These are phyloP conservation scores for Muntiacus muntjak DNA, from an alignment of 2,113 vertebrate species.

Conservation along the genomic window DNA sequence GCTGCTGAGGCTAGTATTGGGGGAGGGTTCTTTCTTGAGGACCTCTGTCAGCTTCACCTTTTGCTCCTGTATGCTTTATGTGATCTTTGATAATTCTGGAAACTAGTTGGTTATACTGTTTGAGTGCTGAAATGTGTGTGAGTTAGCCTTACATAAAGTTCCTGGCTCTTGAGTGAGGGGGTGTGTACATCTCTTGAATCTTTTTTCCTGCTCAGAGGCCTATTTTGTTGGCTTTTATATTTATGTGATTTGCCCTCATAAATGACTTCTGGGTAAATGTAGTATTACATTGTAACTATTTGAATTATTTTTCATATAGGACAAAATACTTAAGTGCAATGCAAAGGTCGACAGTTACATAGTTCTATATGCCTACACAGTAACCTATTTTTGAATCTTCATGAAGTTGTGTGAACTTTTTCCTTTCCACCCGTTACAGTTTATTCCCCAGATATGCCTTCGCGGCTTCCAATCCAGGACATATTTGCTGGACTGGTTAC, in stretches of 20 bases:
- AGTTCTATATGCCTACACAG: background rate
- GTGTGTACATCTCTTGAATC: background rate
- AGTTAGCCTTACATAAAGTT: background rate
- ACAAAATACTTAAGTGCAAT: background rate
- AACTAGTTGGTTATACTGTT: background rate
- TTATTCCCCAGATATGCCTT: slow-evolving; percentile 99
- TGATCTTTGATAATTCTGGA: background rate
- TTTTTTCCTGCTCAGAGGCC: background rate
- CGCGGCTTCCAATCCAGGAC: slow-evolving; percentile 98
- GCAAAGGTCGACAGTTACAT: background rate
- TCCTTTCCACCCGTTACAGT: slow-evolving; percentile 77
- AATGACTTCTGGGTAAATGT: background rate
- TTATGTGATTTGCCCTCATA: background rate
- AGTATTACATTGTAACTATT: background rate
- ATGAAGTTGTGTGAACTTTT: slow-evolving; percentile 20
- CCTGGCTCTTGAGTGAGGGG: background rate
- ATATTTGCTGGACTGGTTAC: slow-evolving; percentile 98
- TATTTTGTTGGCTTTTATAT: background rate
- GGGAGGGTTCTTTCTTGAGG: background rate
- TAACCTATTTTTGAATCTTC: background rate
- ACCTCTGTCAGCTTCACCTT: background rate
- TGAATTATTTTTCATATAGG: background rate
- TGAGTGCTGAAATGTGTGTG: background rate
- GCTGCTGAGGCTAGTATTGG: background rate
- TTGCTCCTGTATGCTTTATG: background rate